Base-by-base conservation (phyloP, 2,888 invertebrate species). In the Limnephilus marmoratus region DNA sequence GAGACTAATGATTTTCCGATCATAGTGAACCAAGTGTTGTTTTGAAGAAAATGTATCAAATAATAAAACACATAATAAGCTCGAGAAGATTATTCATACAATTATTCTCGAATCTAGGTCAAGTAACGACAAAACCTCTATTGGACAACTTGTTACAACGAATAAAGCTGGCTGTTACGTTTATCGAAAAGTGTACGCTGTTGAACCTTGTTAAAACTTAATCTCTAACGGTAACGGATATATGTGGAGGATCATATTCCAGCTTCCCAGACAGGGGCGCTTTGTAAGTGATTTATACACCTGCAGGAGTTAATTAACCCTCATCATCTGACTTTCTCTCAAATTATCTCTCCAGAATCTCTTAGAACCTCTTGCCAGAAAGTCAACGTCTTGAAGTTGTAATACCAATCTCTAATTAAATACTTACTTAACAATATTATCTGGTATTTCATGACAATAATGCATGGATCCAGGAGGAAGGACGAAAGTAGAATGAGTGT, bases 281-380 rank as follows among this genome's bases (percentile, higher is more conserved):
- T 9, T 68, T 9, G 18, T 24, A 83, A 41, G 37, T 83, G 83
- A 83, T 83, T 34, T 83, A 83, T 83, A 3, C 15, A 18, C 83
- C 83, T 83, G 37, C 18, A 83, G 37, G 83, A 83, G 9, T 37
- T 83, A 83, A 83, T 83, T 83, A 83, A 83, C 83, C 24, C 18
- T 37, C 82, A n/a, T 68, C 68, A 24, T 24, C 68, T 68, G 24
- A 68, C 7, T 68, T n/a, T 68, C 68, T 68, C 24, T 24, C 9
- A 68, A 68, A 68, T 68, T 68, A n/a, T 68, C 24, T 68, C 7
- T 68, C n/a, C 24, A 68, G 24, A 68, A 68, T 9, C 9, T 9
- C 24, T 24, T 68, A 68, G 68, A 24, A 68, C 7, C 68, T 24
- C 24, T 68, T 18, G 24, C 3, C 2, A 68, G 68, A n/a, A 68